phyloP scores from a whole-genome alignment of 2,888 invertebrate genomes.

The Sphecodes monilicornis region DNA sequence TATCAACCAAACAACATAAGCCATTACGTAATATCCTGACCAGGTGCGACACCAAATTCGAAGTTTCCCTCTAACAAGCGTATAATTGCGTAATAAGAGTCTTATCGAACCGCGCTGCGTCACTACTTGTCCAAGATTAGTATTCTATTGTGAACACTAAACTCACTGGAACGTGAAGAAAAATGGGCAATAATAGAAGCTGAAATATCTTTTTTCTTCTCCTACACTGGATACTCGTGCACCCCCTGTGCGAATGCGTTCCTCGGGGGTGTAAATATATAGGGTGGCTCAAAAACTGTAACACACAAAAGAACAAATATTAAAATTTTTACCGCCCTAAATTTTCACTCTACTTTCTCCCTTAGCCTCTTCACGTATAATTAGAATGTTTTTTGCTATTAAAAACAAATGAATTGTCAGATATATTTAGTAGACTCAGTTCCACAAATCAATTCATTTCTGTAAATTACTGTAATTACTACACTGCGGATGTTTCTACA shows the following conservation, averaged over 20 bases:
- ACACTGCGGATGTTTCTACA: too few species aligned
- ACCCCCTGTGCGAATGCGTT: neutral
- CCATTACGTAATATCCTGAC: conserved; percentile 5
- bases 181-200: conserved; percentile 30
- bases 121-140: conserved; percentile 25
- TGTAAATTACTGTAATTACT: too few species aligned
- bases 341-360: neutral
- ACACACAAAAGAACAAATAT: neutral
- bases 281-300: neutral
- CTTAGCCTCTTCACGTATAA: too few species aligned
- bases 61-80: neutral
- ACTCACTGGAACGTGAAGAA: conserved; percentile 3
- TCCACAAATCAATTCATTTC: too few species aligned
- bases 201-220: conserved; percentile 11
- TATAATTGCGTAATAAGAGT: conserved; percentile 24
- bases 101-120: neutral
- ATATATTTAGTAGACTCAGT: too few species aligned
- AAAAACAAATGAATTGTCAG: too few species aligned
- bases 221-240: neutral
- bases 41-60: conserved; percentile 23
- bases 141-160: conserved; percentile 19
- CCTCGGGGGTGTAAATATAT: neutral
- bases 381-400: neutral
- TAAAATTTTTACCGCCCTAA: neutral
- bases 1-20: neutral